phyloP scores from a whole-genome alignment of 2,113 vertebrate species.

The Reinhardtius hippoglossoides region DNA sequence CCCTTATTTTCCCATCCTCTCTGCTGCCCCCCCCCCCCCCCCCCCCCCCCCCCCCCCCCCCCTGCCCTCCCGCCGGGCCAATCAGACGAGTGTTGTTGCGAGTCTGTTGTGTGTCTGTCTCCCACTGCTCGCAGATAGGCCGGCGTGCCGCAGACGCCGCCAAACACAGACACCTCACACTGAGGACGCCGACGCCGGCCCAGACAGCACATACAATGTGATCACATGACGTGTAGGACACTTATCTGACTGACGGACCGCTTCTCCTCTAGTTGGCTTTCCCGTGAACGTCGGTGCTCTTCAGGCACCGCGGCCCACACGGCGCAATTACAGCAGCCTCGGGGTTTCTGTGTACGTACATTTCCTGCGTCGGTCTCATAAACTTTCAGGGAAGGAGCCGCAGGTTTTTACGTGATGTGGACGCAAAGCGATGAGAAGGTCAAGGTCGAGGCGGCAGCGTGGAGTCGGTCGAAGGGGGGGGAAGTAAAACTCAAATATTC shows the following conservation, averaged over 20 bases:
- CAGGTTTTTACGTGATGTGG: conserved; percentile 27
- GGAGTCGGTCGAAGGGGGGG: conserved; percentile 8
- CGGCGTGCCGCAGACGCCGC: conserved; percentile 61
- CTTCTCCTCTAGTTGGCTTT: conserved; percentile 20
- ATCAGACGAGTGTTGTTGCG: conserved; percentile 72
- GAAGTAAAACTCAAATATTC: conserved; percentile 39
- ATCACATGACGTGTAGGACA: conserved; percentile 46
- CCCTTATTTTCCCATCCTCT: conserved; percentile 17
- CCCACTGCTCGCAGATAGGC: conserved; percentile 69
- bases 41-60: conserved; percentile 47
- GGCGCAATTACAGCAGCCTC: conserved; percentile 12
- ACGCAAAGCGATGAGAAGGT: conserved; percentile 33
- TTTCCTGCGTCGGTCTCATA: conserved; percentile 19
- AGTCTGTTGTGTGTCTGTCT: conserved; percentile 66
- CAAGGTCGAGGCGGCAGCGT: conserved; percentile 33
- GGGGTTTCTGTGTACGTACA: not conserved
- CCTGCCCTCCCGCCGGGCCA: conserved; percentile 58
- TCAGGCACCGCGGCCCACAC: not conserved
- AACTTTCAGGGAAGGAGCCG: conserved; percentile 25
- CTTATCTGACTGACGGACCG: conserved; percentile 39
- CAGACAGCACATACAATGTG: conserved; percentile 25
- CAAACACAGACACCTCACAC: conserved; percentile 63
- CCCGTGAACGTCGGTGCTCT: too few species aligned
- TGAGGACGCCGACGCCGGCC: conserved; percentile 46
- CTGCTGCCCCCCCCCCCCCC: conserved; percentile 33